Evolutionary conservation across 64 coral and sea anemone species (phyloP), one percentile per base, ranked within the genome.

Genomic region (Pachyseris speciosa): DNA sequence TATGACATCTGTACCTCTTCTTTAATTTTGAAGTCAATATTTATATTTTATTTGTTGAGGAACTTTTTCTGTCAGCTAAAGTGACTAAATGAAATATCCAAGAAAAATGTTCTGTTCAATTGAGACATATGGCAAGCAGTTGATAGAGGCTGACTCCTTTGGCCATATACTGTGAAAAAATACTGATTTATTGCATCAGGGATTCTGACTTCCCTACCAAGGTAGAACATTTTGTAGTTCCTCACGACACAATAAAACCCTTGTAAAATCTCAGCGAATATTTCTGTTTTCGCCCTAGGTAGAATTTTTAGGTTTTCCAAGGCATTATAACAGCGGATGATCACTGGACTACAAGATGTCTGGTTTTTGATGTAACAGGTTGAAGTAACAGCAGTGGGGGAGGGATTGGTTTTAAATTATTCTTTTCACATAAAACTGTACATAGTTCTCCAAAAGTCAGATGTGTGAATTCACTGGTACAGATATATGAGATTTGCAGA

Each of bases 271-370:
- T 92, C 79, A 92, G 89, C 89, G 78, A 83, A 57, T 92, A 84
- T 84, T 97, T 96, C 95, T 97, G 79, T 97, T 91, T 97, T 60
- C 87, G 87, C 87, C 84, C 95, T 97, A 97, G 95, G 95, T 97
- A 84, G 89, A 93, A 93, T 90, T 86, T 97, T 97, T 97, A 97
- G 95, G 95, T 97, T 83, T 85, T 97, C 84, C 95, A 97, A 97
- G 95, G 75, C 47, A 88, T 67, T 89, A 89, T 93, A 90, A 89
- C 86, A 49, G 91, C 84, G 68, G 95, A 89, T 92, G 90, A 83
- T 85, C 89, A 86, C 85, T 92, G 95, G 89, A 93, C 91, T 97
- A 43, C 69, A 97, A 97, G 95, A 97, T 92, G 92, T 96, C 88
- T 92, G 89, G 83, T 85, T 93, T 97, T 97, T 97, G 90, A 89